Conservation (phyloP, 2,888 invertebrate genomes). For the Lepeophtheirus nordmannii region DNA sequence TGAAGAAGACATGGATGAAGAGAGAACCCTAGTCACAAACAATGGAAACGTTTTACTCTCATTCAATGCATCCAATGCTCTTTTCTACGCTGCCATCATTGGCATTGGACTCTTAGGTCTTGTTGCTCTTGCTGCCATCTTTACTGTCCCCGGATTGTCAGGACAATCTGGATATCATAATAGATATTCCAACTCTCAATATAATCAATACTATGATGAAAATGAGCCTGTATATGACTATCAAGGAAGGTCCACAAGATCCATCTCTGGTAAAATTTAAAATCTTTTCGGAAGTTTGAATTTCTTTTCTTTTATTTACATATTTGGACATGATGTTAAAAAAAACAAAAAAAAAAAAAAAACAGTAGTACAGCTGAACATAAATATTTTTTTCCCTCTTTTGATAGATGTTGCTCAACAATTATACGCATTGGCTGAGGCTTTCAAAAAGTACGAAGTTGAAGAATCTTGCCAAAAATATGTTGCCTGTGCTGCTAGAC, state of each 20-base stretch:
- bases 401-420: conserved; percentile 14
- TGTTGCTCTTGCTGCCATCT: background rate
- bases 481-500: conserved; percentile 15
- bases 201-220: background rate
- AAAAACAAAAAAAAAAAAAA: too few species aligned
- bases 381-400: background rate
- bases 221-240: background rate
- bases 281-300: background rate
- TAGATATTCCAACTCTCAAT: background rate
- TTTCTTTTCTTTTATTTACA: too few species aligned
- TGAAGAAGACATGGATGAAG: background rate
- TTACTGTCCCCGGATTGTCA: background rate
- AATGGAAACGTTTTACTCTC: background rate
- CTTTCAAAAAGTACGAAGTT: conserved; percentile 22
- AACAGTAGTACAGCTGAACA: too few species aligned
- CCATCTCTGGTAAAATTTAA: background rate
- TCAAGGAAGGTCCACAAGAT: background rate
- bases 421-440: conserved; percentile 7
- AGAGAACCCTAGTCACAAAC: background rate
- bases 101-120: conserved; percentile 1
- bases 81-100: background rate
- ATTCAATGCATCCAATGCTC: background rate
- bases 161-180: background rate
- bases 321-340: background rate
- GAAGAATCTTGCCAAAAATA: conserved; percentile 14